Evolutionary conservation across 2,797 vertebrate species (phyloP), one percentile per base, ranked within the genome.

Genomic region (Synaphobranchus kaupii): DNA sequence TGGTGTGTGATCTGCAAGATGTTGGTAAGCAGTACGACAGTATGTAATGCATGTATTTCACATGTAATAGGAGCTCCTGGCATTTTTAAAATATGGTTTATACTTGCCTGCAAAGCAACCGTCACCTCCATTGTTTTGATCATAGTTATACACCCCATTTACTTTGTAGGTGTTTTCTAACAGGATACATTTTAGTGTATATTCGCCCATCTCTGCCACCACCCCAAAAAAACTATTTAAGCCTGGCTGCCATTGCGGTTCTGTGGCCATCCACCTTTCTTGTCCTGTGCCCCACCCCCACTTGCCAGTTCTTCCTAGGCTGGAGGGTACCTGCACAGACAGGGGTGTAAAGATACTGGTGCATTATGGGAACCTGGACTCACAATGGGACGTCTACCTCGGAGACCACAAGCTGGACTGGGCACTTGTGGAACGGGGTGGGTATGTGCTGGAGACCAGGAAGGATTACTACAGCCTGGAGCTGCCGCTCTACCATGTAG

Each of bases 341-440:
- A 89, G 83, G 50, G 92, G 92, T 86, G 88, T 95, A 52, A 80
- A 91, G 89, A 89, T 95, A 87, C 90, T 92, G 87, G 90, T 95
- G 89, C 89, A 91, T 89, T 90, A 90, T 0, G 93, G 94, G 25
- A 89, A 90, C 83, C 85, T 89, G 87, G 91, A 94, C 82, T 89
- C 91, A 48, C 93, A 93, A 44, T 96, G 94, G 96, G 93, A 94
- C 80, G 91, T 96, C n/a, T 94, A 94, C 86, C 60, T 96, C 1
- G 95, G 94, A 15, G 89, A 87, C 84, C 90, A 87, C 54, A 91
- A 56, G 76, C 93, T 96, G 89, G 95, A 91, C 89, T 92, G 84
- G 81, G 93, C 93, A 0, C 3, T 93, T 48, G 93, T 89, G 15
- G 88, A 92, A 85, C 88, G 87, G 91, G 92, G 91, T 0, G 92